Evolutionary conservation across 2,797 vertebrate species (phyloP).

Genomic region (Acipenser transmontanus): DNA sequence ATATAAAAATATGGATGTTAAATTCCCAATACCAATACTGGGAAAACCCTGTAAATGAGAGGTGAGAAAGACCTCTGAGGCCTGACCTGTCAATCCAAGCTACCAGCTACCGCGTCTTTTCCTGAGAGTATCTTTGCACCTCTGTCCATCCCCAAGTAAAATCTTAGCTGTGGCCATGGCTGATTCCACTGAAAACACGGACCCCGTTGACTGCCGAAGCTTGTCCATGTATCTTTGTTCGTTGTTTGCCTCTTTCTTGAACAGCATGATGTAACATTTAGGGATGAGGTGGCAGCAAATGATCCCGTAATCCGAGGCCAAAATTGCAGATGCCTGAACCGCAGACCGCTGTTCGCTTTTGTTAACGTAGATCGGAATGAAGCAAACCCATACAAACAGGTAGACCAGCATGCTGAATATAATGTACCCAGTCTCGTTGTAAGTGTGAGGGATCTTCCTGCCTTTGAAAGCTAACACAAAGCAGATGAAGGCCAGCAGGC

Average conservation of each 20-base stretch:
- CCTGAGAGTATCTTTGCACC: too few species aligned
- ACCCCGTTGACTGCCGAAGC: too few species aligned
- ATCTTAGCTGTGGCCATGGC: too few species aligned
- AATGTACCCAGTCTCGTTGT: constrained; percentile 45
- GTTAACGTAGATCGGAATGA: constrained; percentile 49
- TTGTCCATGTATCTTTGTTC: too few species aligned
- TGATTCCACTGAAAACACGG: too few species aligned
- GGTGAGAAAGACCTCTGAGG: too few species aligned
- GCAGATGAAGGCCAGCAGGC: constrained; percentile 41
- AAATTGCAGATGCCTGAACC: constrained; percentile 50
- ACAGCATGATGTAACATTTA: constrained; percentile 39
- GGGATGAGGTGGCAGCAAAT: constrained; percentile 54
- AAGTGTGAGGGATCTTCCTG: constrained; percentile 44
- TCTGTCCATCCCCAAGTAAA: too few species aligned
- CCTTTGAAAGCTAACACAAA: constrained; percentile 52
- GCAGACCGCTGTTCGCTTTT: constrained; percentile 25
- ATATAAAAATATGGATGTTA: too few species aligned
- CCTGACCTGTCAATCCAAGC: too few species aligned
- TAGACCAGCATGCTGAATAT: constrained; percentile 60
- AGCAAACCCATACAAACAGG: constrained; percentile 56
- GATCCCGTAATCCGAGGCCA: constrained; percentile 54
- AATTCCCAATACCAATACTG: too few species aligned
- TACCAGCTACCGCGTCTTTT: too few species aligned
- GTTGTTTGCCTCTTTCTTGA: constrained; percentile 12
- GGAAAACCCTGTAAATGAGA: too few species aligned